phyloP scores from a whole-genome alignment of 2,888 invertebrate species.

The Leptinotarsa haldemani region DNA sequence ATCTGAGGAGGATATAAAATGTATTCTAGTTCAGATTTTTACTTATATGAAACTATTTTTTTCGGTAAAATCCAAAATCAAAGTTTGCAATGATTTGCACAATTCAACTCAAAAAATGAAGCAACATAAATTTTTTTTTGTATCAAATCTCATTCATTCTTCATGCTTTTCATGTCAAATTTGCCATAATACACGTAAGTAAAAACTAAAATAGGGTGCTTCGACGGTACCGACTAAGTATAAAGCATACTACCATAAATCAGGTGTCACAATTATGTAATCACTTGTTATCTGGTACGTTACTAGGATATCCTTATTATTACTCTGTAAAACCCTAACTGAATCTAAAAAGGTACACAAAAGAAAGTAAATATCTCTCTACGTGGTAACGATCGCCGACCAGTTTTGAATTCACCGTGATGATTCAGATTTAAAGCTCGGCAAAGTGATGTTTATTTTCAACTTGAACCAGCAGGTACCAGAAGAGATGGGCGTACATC shows the following conservation, averaged over 20 bases:
- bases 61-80: no score
- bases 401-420: constrained; percentile 12
- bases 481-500: neutral
- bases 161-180: no score
- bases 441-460: constrained; percentile 18
- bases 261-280: neutral
- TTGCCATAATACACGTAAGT: neutral
- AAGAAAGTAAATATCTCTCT: constrained; percentile 2
- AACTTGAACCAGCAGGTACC: constrained; percentile 15
- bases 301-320: constrained; percentile 9
- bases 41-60: no score
- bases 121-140: no score
- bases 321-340: neutral
- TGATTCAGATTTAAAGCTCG: constrained; percentile 14
- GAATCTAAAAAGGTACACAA: constrained; percentile 16
- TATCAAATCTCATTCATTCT: no score
- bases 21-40: no score
- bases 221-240: neutral
- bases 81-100: no score
- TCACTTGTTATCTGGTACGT: constrained; percentile 1
- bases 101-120: no score
- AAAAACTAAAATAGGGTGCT: neutral
- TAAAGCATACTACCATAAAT: neutral
- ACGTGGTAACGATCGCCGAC: constrained; percentile 7
- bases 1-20: no score